Percentiles rank a stretch among this genome's conserved stretches.
These are phyloP conservation scores for Phrynocephalus vlangalii DNA, from an alignment of 2,797 vertebrate species.

Conservation along the genomic window DNA sequence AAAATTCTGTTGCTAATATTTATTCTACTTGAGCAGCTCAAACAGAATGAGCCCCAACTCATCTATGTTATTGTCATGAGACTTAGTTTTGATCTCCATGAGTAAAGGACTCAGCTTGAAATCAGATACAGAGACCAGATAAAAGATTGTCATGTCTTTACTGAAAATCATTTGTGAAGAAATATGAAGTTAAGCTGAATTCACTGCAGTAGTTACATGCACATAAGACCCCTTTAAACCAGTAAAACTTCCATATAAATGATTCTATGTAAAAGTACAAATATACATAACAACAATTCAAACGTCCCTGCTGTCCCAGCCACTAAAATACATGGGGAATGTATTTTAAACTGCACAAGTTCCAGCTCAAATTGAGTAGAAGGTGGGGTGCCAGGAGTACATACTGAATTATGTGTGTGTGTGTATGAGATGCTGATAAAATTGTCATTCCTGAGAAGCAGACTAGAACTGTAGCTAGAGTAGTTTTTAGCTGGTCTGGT, in stretches of 20 bases:
- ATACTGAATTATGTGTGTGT: slow-evolving; percentile 60
- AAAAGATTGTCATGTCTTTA: slow-evolving; percentile 46
- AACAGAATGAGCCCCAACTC: slow-evolving; percentile 36
- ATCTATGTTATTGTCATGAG: not conserved
- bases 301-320: not conserved
- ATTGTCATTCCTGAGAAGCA: slow-evolving; percentile 68
- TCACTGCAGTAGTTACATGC: not conserved
- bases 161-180: slow-evolving; percentile 60
- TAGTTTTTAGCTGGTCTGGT: slow-evolving; percentile 49
- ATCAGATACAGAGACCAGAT: slow-evolving; percentile 30
- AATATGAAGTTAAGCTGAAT: slow-evolving; percentile 52
- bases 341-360: slow-evolving; percentile 53
- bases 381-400: slow-evolving; percentile 32
- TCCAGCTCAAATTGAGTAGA: slow-evolving; percentile 35
- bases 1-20: not conserved
- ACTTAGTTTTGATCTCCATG: slow-evolving; percentile 36
- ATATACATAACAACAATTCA: not conserved
- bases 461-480: slow-evolving; percentile 74
- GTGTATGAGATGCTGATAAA: slow-evolving; percentile 79
- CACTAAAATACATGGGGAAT: slow-evolving; percentile 38
- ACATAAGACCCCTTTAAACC: not conserved
- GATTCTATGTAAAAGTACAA: not conserved
- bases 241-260: not conserved
- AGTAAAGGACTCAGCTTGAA: slow-evolving; percentile 36
- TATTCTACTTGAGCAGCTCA: slow-evolving; percentile 38